These are phyloP conservation scores for Automeris io DNA, from an alignment of 2,888 invertebrate species.

Conservation along the genomic window DNA sequence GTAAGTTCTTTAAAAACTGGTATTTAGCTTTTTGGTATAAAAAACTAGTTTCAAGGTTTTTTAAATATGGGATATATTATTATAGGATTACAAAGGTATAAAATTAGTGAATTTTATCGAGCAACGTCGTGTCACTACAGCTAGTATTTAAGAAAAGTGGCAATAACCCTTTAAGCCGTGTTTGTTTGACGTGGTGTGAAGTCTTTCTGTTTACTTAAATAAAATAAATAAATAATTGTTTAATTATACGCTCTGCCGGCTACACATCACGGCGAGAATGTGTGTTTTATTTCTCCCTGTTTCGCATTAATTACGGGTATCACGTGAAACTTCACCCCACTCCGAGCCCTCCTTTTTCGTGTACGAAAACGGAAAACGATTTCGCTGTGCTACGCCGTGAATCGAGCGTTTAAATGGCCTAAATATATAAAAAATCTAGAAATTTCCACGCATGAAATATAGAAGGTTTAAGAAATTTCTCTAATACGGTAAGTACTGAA, in stretches of 20 bases:
- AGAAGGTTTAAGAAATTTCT: no score
- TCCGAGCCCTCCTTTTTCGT: constrained; percentile 36
- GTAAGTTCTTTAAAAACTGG: no score
- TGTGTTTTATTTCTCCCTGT: constrained; percentile 55
- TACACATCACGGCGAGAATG: constrained; percentile 41
- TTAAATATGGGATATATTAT: no score
- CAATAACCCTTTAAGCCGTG: constrained; percentile 2
- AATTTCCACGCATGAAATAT: no score
- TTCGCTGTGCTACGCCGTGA: constrained; percentile 18
- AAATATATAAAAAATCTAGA: constrained; percentile 27
- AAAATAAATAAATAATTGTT: constrained; percentile 50
- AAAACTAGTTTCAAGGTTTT: no score
- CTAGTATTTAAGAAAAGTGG: no score
- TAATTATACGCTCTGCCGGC: constrained; percentile 47
- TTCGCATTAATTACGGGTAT: constrained; percentile 54
- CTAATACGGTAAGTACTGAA: no score
- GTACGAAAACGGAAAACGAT: constrained; percentile 42
- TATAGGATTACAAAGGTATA: no score
- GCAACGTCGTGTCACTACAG: no score
- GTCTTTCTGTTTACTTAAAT: constrained; percentile 30
- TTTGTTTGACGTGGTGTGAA: constrained; percentile 12
- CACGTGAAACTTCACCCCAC: constrained; percentile 22
- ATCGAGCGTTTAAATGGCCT: constrained; percentile 30
- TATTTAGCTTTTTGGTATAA: no score
- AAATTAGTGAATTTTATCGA: no score